Percentiles rank a stretch among this genome's conserved stretches.
These are phyloP conservation scores for Dasysyrphus tricinctus DNA, from an alignment of 2,888 invertebrate species.

Conservation along the genomic window DNA sequence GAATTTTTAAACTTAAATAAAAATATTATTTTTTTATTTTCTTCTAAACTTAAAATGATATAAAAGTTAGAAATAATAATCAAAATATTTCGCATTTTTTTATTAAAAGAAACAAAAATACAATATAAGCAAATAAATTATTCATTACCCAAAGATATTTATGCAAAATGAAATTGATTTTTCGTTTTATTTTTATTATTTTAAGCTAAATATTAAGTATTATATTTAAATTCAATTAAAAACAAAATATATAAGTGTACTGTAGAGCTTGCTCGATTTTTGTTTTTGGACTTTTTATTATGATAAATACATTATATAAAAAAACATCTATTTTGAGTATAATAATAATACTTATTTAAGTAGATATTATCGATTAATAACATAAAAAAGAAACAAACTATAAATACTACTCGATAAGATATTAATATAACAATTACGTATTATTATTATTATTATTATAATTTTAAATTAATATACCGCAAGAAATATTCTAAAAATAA, in stretches of 20 bases:
- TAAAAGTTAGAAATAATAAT: slow-evolving; percentile 51
- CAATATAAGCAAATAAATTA: slow-evolving; percentile 59
- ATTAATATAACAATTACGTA: slow-evolving; percentile 65
- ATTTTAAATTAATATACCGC: slow-evolving; percentile 67
- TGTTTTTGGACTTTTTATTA: slow-evolving; percentile 50
- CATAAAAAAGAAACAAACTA: slow-evolving; percentile 54
- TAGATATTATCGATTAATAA: slow-evolving; percentile 63
- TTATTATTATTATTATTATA: slow-evolving; percentile 67
- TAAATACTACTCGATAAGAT: slow-evolving; percentile 74
- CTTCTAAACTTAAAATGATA: slow-evolving; percentile 38
- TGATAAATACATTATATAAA: slow-evolving; percentile 36
- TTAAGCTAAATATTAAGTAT: slow-evolving; percentile 69
- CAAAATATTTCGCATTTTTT: slow-evolving; percentile 61
- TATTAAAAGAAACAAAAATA: slow-evolving; percentile 10
- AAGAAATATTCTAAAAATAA: slow-evolving; percentile 74
- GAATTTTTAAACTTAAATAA: slow-evolving; percentile 15
- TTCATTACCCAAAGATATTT: slow-evolving; percentile 75
- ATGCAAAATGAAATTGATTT: slow-evolving; percentile 74
- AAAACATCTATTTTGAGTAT: slow-evolving; percentile 54
- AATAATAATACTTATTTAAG: slow-evolving; percentile 18
- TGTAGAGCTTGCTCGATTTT: slow-evolving; percentile 67
- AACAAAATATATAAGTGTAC: slow-evolving; percentile 49
- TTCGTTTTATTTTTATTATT: slow-evolving; percentile 61
- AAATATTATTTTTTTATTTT: slow-evolving; percentile 19
- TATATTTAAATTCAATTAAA: slow-evolving; percentile 35